Evolutionary conservation across 2,797 vertebrate species (phyloP).

Genomic region (Clarias laeviceps): DNA sequence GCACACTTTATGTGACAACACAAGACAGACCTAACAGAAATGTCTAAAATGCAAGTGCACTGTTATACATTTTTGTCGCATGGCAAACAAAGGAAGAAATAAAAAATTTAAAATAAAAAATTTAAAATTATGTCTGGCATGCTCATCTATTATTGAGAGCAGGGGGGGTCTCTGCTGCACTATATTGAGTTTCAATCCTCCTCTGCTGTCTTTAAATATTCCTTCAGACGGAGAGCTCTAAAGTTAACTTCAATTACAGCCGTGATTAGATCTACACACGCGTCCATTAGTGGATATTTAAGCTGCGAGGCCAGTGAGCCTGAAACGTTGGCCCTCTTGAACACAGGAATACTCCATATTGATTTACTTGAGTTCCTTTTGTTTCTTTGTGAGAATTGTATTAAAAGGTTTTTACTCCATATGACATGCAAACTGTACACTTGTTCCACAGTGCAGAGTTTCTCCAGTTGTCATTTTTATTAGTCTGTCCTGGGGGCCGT

Average conservation of each 20-base stretch:
- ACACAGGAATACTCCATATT: conserved; percentile 56
- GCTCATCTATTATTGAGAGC: conserved; percentile 78
- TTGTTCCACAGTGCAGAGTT: conserved; percentile 43
- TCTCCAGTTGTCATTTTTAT: conserved; percentile 1
- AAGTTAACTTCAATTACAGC: conserved; percentile 82
- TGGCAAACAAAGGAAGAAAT: conserved; percentile 28
- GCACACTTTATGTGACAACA: not conserved
- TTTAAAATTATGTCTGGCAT: conserved; percentile 67
- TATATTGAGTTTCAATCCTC: conserved; percentile 78
- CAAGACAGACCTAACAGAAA: not conserved
- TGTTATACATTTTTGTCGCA: not conserved
- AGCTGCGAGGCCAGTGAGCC: conserved; percentile 63
- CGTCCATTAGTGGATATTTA: conserved; percentile 83
- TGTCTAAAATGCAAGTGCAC: not conserved
- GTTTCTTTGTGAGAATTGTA: conserved; percentile 49
- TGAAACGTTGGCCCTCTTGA: conserved; percentile 47
- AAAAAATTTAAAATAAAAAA: conserved; percentile 45
- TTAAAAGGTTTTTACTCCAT: conserved; percentile 46
- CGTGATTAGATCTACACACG: conserved; percentile 79
- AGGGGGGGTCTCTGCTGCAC: conserved; percentile 67
- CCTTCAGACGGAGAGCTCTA: conserved; percentile 79
- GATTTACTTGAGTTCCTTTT: conserved; percentile 52
- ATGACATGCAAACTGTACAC: conserved; percentile 48
- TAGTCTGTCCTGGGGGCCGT: not conserved
- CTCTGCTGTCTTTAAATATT: conserved; percentile 81